phyloP scores from a whole-genome alignment of 2,797 vertebrate genomes.

The Micromesistius poutassou region DNA sequence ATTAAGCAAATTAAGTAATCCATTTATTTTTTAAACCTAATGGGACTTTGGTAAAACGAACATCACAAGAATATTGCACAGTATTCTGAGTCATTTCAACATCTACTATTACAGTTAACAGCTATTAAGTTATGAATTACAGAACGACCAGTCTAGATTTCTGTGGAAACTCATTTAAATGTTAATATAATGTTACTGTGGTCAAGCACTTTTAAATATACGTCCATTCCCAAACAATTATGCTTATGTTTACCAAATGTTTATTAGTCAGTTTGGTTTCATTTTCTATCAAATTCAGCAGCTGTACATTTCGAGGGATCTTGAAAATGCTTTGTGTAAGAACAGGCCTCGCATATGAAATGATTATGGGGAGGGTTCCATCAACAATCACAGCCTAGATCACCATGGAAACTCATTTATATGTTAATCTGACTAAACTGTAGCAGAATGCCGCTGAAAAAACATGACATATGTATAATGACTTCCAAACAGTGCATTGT shows the following conservation, averaged over 20 bases:
- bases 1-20: neutral
- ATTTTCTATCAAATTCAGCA: neutral
- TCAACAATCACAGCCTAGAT: too few species aligned
- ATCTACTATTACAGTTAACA: neutral
- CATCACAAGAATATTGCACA: neutral
- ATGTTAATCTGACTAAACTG: too few species aligned
- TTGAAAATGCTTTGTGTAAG: neutral
- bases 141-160: neutral
- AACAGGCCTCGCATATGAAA: neutral
- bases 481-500: too few species aligned
- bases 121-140: neutral
- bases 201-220: neutral
- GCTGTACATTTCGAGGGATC: neutral
- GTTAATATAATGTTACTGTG: neutral
- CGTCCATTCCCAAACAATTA: neutral
- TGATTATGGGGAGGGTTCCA: neutral
- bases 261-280: neutral
- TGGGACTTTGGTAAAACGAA: neutral
- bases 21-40: neutral
- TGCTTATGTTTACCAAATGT: neutral
- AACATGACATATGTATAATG: neutral
- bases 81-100: neutral
- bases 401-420: too few species aligned
- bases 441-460: too few species aligned
- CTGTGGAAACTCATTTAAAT: neutral